Conservation (phyloP, 2,797 vertebrate species). For the Vireo griseus region DNA sequence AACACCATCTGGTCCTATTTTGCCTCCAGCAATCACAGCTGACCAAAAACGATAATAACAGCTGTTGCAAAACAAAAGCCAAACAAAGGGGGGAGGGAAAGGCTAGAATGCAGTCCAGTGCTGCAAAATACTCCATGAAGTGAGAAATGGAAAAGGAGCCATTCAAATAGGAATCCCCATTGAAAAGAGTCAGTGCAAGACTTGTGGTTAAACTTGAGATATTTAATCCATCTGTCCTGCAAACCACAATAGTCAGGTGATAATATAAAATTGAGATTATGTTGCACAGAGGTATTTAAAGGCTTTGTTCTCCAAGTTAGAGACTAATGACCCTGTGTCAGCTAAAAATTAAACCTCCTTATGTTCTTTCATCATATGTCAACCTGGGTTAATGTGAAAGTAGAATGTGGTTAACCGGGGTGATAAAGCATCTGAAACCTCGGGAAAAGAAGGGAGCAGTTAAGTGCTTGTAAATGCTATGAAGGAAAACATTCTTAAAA, state of each 20-base stretch:
- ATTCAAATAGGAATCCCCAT: constrained; percentile 70
- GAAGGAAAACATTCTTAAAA: constrained; percentile 47
- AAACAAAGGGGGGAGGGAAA: constrained; percentile 89
- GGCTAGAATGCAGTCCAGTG: constrained; percentile 92
- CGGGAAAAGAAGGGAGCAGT: constrained; percentile 29
- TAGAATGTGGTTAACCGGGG: constrained; percentile 61
- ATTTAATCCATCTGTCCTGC: constrained; percentile 76
- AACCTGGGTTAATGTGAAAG: constrained; percentile 70
- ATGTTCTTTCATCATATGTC: constrained; percentile 66
- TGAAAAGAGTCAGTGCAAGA: constrained; percentile 71
- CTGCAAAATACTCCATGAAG: constrained; percentile 84
- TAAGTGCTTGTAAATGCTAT: not conserved
- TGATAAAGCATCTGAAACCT: constrained; percentile 65
- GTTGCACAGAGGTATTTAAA: constrained; percentile 76
- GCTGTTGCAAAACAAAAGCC: constrained; percentile 99
- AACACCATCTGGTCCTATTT: constrained; percentile 99
- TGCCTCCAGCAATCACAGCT: constrained; percentile 99
- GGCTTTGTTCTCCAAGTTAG: constrained; percentile 72
- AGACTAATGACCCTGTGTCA: constrained; percentile 80
- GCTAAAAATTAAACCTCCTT: constrained; percentile 75
- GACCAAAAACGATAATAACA: constrained; percentile 99
- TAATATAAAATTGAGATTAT: constrained; percentile 77
- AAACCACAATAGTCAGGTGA: constrained; percentile 78
- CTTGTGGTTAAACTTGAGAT: constrained; percentile 80
- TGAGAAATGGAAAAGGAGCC: constrained; percentile 79